Conservation (phyloP, 2,888 invertebrate genomes). For the Thera obeliscata region DNA sequence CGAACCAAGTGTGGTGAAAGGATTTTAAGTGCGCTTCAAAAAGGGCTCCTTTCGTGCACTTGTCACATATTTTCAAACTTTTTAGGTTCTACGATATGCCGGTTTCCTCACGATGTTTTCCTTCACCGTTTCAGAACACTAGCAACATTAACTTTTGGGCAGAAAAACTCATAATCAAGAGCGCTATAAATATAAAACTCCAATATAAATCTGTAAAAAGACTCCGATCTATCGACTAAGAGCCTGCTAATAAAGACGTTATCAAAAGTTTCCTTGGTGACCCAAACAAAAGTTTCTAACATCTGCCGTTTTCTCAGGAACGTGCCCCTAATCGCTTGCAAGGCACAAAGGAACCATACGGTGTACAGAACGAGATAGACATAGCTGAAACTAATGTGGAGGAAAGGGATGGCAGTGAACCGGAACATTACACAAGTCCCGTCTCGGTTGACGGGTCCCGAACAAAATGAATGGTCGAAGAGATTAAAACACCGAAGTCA, state of each 20-base stretch:
- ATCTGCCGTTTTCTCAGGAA: slow-evolving; percentile 82
- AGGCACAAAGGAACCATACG: slow-evolving; percentile 72
- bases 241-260: slow-evolving; percentile 53
- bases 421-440: slow-evolving; percentile 78
- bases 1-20: too few relatives aligned
- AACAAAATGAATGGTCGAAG: slow-evolving; percentile 79
- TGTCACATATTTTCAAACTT: too few relatives aligned
- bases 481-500: slow-evolving; percentile 75
- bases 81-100: too few relatives aligned
- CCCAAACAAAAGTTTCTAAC: slow-evolving; percentile 69
- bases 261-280: slow-evolving; percentile 63
- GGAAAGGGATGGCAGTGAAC: slow-evolving; percentile 57
- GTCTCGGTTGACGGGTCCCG: slow-evolving; percentile 79
- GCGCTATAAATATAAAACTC: too few relatives aligned
- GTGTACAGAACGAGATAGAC: slow-evolving; percentile 55
- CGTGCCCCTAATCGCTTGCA: slow-evolving; percentile 77
- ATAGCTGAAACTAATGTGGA: slow-evolving; percentile 33
- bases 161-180: too few relatives aligned
- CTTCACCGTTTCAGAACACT: too few relatives aligned
- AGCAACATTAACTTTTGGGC: too few relatives aligned
- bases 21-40: too few relatives aligned
- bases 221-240: slow-evolving; percentile 47
- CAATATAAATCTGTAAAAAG: slow-evolving; percentile 11
- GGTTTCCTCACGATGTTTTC: too few relatives aligned
- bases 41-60: too few relatives aligned